Evolutionary conservation across 2,797 vertebrate genomes (phyloP).

Genomic region (Mus minutoides): DNA sequence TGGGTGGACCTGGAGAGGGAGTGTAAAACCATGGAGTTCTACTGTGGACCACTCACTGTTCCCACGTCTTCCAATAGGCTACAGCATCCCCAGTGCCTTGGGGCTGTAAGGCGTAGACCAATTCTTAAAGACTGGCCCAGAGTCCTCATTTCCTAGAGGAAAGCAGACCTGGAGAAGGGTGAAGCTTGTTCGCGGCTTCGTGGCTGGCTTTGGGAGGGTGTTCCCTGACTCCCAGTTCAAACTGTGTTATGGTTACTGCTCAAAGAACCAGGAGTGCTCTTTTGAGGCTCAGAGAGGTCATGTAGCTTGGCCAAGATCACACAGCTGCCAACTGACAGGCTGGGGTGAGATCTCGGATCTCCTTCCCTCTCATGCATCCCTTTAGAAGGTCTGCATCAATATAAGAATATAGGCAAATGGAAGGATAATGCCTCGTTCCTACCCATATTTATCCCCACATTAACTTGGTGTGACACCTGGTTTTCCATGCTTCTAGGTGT

Average conservation of each 20-base stretch:
- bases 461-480: not conserved
- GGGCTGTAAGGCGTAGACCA: not conserved
- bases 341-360: not conserved
- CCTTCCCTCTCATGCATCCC: not conserved
- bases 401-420: not conserved
- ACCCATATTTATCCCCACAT: not conserved
- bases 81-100: not conserved
- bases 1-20: not conserved
- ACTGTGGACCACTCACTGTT: not conserved
- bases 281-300: conserved; percentile 46
- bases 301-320: not conserved
- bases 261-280: conserved; percentile 82
- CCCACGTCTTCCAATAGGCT: not conserved
- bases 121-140: not conserved
- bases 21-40: not conserved
- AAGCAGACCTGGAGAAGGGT: not conserved
- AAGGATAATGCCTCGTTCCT: not conserved
- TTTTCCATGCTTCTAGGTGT: not conserved
- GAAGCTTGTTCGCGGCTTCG: not conserved
- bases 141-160: not conserved
- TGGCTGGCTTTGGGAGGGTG: not conserved
- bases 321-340: not conserved
- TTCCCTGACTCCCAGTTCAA: not conserved
- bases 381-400: not conserved
- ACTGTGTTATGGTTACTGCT: not conserved